phyloP scores from a whole-genome alignment of 1,140 invertebrate species.

The Trichogramma pretiosum region DNA sequence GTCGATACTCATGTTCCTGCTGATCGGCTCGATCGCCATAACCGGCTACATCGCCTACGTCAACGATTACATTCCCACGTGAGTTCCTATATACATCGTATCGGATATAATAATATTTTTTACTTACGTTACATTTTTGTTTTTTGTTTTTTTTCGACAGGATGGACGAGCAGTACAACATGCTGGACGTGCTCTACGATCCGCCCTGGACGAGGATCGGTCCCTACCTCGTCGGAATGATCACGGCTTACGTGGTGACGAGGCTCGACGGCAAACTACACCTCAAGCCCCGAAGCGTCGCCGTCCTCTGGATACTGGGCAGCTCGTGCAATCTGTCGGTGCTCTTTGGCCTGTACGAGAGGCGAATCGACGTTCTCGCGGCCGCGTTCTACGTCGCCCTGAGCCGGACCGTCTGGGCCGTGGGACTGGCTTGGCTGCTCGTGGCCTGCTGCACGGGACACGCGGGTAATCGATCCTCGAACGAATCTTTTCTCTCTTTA shows the following conservation, averaged over 20 bases:
- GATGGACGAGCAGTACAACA: slow-evolving; percentile 37
- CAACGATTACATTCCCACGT: slow-evolving; percentile 40
- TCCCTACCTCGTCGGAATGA: slow-evolving; percentile 45
- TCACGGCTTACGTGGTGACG: slow-evolving; percentile 38
- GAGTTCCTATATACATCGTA: slow-evolving; percentile 24
- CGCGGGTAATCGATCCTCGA: slow-evolving; percentile 30
- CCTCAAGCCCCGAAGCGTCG: too few species aligned
- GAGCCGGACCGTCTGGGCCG: slow-evolving; percentile 42
- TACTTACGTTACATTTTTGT: slow-evolving; percentile 3
- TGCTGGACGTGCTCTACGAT: slow-evolving; percentile 40
- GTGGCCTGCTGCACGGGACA: slow-evolving; percentile 44
- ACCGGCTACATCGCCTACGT: slow-evolving; percentile 37
- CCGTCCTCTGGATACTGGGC: slow-evolving; percentile 34
- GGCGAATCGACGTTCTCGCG: slow-evolving; percentile 31
- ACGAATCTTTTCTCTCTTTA: too few species aligned
- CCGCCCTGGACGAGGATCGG: slow-evolving; percentile 46
- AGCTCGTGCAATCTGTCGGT: slow-evolving; percentile 38
- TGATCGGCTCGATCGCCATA: slow-evolving; percentile 30
- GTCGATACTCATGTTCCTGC: slow-evolving; percentile 22
- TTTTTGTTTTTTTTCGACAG: slow-evolving; percentile 19
- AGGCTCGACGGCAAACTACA: slow-evolving; percentile 36
- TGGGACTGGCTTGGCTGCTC: slow-evolving; percentile 45
- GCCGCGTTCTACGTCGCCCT: slow-evolving; percentile 39
- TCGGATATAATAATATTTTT: not conserved
- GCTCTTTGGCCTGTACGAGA: slow-evolving; percentile 38